Conservation (phyloP, 2,797 vertebrate species). For the Acipenser transmontanus region DNA sequence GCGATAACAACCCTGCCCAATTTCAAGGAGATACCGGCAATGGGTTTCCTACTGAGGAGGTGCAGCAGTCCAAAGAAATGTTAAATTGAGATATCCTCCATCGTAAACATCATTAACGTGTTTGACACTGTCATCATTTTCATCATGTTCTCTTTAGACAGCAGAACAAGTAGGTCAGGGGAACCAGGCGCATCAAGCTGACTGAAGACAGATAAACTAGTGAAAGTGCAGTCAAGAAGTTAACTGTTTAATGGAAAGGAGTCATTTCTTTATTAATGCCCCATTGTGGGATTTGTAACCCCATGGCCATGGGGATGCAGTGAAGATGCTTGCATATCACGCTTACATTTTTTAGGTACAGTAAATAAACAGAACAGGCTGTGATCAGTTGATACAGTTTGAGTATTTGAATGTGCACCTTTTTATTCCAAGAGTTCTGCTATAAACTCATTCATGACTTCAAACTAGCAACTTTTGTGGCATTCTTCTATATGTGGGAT, state of each 20-base stretch:
- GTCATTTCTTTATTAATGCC: too few relatives aligned
- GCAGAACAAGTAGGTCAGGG: background rate
- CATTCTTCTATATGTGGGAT: too few relatives aligned
- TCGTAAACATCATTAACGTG: conserved; percentile 8
- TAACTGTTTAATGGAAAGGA: background rate
- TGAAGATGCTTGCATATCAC: too few relatives aligned
- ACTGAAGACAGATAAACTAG: background rate
- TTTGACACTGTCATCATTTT: conserved; percentile 1
- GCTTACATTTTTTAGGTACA: too few relatives aligned
- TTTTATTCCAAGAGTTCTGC: too few relatives aligned
- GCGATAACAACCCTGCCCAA: conserved; percentile 5
- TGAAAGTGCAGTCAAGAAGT: background rate
- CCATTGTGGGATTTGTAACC: too few relatives aligned
- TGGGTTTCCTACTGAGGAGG: background rate
- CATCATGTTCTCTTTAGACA: background rate
- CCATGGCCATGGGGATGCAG: too few relatives aligned
- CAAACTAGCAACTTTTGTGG: too few relatives aligned
- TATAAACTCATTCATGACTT: too few relatives aligned
- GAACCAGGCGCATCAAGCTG: background rate
- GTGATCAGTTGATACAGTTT: too few relatives aligned
- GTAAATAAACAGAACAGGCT: too few relatives aligned
- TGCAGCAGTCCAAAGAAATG: background rate
- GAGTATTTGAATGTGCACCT: too few relatives aligned
- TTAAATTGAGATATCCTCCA: background rate
- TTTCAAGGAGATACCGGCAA: conserved; percentile 6